phyloP scores from a whole-genome alignment of 2,797 vertebrate genomes.

The Pantherophis vulpinus region DNA sequence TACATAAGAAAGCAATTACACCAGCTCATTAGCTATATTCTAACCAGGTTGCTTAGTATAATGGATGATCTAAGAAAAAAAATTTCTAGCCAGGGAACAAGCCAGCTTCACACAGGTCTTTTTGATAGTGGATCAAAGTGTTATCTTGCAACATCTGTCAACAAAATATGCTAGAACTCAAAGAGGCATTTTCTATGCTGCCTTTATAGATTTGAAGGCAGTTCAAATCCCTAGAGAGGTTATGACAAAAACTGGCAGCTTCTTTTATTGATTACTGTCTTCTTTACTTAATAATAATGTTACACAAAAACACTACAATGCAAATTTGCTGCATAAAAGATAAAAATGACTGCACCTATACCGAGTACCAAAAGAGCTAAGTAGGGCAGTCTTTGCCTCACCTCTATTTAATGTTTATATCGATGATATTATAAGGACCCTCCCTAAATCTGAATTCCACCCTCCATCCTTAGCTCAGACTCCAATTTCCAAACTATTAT shows the following conservation, averaged over 20 bases:
- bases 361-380: not conserved
- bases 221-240: not conserved
- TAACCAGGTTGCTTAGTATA: not conserved
- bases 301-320: not conserved
- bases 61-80: not conserved
- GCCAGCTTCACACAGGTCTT: not conserved
- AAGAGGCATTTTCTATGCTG: not conserved
- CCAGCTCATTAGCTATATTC: not conserved
- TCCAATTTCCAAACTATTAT: not conserved
- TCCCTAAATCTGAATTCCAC: not conserved
- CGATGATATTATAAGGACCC: not conserved
- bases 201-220: not conserved
- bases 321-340: not conserved
- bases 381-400: not conserved
- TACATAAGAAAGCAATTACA: not conserved
- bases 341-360: not conserved
- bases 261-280: not conserved
- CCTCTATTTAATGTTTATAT: not conserved
- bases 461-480: not conserved
- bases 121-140: not conserved
- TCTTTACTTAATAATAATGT: not conserved
- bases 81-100: not conserved
- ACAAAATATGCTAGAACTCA: not conserved
- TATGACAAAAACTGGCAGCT: not conserved
- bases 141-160: not conserved